A percentile compares a stretch with the other conserved stretches of the same genome.
phyloP scores from a whole-genome alignment of 2,113 vertebrate genomes.

The Crotophaga sulcirostris region DNA sequence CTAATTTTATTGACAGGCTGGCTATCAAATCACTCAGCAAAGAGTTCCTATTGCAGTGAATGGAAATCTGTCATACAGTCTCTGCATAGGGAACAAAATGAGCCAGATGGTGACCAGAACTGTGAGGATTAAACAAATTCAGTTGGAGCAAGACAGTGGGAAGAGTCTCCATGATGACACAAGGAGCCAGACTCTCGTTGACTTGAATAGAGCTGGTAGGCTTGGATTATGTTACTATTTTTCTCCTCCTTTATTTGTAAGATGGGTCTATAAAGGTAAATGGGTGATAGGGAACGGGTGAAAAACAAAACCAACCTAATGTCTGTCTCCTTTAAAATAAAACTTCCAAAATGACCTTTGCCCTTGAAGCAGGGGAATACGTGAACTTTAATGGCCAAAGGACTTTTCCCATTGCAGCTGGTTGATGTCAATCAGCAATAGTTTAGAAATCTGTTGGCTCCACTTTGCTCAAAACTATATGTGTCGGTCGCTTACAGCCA shows the following conservation, averaged over 20 bases:
- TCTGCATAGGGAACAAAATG: conserved; percentile 73
- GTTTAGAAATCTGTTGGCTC: neutral
- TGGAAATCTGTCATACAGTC: conserved; percentile 82
- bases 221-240: neutral
- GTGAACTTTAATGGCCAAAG: neutral
- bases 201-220: conserved; percentile 95
- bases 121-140: conserved; percentile 90
- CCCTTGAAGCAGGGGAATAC: neutral
- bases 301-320: neutral
- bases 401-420: neutral
- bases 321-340: neutral
- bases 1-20: conserved; percentile 80
- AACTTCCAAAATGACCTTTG: neutral
- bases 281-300: neutral
- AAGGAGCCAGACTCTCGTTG: conserved; percentile 87
- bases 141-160: conserved; percentile 98
- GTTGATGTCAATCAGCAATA: neutral
- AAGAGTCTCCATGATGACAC: conserved; percentile 92
- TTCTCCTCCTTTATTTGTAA: neutral
- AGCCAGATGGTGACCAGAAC: conserved; percentile 80
- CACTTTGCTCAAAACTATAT: neutral
- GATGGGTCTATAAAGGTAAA: neutral
- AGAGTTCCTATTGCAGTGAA: conserved; percentile 89
- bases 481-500: neutral
- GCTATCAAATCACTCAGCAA: conserved; percentile 98